These are phyloP conservation scores for Orius insidiosus DNA, from an alignment of 1,140 invertebrate species.

Conservation along the genomic window DNA sequence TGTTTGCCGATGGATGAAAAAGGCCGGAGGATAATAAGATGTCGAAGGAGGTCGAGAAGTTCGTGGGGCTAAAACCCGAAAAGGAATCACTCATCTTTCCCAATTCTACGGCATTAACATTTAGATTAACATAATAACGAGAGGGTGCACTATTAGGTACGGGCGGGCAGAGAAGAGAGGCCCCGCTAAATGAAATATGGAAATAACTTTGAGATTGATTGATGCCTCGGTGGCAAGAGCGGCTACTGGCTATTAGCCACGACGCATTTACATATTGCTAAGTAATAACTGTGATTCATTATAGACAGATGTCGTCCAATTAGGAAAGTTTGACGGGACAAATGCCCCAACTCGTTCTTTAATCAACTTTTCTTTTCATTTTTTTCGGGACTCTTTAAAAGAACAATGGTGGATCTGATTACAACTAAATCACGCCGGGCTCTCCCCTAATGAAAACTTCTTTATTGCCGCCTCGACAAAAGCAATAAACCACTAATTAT, in stretches of 20 bases:
- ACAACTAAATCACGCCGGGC: conserved; percentile 3
- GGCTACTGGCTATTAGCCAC: conserved; percentile 12
- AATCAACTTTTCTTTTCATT: conserved; percentile 1
- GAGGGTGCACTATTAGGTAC: conserved; percentile 6
- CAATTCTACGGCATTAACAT: conserved; percentile 13
- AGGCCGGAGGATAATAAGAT: no score
- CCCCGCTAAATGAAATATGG: conserved; percentile 15
- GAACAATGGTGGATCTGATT: conserved; percentile 1
- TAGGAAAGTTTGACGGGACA: neutral
- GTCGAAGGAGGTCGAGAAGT: no score
- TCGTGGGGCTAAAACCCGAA: no score
- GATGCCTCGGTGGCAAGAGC: conserved; percentile 4
- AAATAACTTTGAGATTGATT: conserved; percentile 11
- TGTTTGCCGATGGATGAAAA: no score
- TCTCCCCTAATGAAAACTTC: no score
- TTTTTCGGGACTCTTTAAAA: neutral
- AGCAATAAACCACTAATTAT: no score
- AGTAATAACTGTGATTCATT: conserved; percentile 16
- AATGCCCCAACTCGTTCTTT: neutral
- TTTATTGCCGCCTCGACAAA: no score
- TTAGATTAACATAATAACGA: conserved; percentile 16
- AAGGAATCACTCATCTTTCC: neutral
- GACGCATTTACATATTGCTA: conserved; percentile 15
- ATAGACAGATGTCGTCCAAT: conserved; percentile 12
- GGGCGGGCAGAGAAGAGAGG: neutral